Evolutionary conservation across 2,888 invertebrate genomes (phyloP).

Genomic region (Caenorhabditis sp.): DNA sequence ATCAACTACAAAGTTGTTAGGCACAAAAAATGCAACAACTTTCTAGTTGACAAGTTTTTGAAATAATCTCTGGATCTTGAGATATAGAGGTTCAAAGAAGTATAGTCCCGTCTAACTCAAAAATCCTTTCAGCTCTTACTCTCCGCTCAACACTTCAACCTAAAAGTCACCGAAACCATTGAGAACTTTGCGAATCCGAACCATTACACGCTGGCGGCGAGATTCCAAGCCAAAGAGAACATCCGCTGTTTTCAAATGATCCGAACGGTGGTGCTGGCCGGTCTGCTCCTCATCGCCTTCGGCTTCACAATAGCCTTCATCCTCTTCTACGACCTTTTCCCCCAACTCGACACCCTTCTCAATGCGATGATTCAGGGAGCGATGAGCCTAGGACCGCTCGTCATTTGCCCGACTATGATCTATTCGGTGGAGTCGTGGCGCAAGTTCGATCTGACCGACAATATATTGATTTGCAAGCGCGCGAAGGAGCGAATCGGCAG

Average conservation of each 20-base stretch:
- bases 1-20: neutral
- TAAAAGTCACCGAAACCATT: neutral
- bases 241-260: conserved; percentile 27
- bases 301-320: neutral
- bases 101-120: too few relatives aligned
- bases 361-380: neutral
- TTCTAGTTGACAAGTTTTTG: neutral
- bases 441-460: neutral
- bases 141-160: conserved; percentile 7
- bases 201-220: conserved; percentile 29
- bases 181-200: conserved; percentile 5
- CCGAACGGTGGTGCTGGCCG: neutral
- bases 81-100: too few relatives aligned
- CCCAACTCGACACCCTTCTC: neutral
- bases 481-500: neutral
- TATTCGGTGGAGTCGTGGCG: conserved; percentile 9
- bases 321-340: conserved; percentile 3
- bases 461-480: too few relatives aligned
- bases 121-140: conserved; percentile 15
- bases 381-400: neutral
- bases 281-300: neutral
- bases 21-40: conserved; percentile 1
- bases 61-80: neutral
- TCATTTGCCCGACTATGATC: neutral
- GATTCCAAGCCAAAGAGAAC: conserved; percentile 47